phyloP scores from a whole-genome alignment of 2,888 invertebrate species.

The Scaptomyza flava region DNA sequence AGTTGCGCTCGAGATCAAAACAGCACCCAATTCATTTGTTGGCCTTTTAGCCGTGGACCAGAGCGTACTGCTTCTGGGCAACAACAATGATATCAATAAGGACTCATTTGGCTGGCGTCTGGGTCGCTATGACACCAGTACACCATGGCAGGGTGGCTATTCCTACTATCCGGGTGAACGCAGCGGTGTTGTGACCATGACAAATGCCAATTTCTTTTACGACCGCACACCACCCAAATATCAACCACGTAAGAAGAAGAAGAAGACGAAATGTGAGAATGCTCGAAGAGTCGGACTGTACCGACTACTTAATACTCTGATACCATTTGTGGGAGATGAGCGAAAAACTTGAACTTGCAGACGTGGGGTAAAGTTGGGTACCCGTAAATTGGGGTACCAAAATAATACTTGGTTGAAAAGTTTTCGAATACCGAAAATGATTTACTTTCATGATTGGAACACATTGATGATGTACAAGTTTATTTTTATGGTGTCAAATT shows the following conservation, averaged over 20 bases:
- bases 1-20: conserved; percentile 91
- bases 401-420: too few species aligned
- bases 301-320: background rate
- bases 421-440: too few species aligned
- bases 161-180: conserved; percentile 79
- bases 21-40: conserved; percentile 94
- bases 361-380: too few species aligned
- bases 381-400: too few species aligned
- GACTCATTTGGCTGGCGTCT: conserved; percentile 87
- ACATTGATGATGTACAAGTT: background rate
- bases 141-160: conserved; percentile 82
- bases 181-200: conserved; percentile 81
- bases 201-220: conserved; percentile 82
- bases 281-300: background rate
- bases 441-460: too few species aligned
- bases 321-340: background rate
- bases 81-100: conserved; percentile 86
- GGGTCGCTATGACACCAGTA: conserved; percentile 86
- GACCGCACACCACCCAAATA: conserved; percentile 69
- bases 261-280: conserved; percentile 13
- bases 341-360: background rate
- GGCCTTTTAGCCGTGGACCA: conserved; percentile 95
- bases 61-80: conserved; percentile 89
- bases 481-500: too few species aligned
- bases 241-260: conserved; percentile 47